phyloP scores from a whole-genome alignment of 37 sponge, comb jelly and placozoan species.

The Agelas oroides region DNA sequence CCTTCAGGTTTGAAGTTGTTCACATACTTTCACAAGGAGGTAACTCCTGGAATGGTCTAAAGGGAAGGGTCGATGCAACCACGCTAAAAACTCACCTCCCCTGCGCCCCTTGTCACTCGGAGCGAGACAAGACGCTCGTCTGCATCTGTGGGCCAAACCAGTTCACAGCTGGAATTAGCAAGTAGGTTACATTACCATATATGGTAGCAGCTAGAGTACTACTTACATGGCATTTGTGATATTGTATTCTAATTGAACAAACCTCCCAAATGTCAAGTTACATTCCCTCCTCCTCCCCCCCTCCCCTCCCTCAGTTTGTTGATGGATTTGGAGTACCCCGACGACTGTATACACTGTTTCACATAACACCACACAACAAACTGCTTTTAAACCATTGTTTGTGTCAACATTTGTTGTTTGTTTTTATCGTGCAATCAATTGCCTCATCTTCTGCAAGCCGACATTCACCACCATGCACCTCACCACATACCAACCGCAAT shows the following conservation, averaged over 20 bases:
- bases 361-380: slow-evolving; percentile 11
- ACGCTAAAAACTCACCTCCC: slow-evolving; percentile 64
- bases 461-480: no score
- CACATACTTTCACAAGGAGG: slow-evolving; percentile 64
- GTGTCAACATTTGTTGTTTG: no score
- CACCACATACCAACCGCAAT: no score
- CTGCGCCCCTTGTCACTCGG: neutral
- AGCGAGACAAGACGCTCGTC: slow-evolving; percentile 40
- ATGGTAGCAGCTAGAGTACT: no score
- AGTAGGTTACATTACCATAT: slow-evolving; percentile 27
- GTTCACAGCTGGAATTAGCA: slow-evolving; percentile 51
- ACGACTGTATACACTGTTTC: slow-evolving; percentile 55
- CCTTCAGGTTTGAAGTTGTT: slow-evolving; percentile 53
- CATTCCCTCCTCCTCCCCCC: neutral
- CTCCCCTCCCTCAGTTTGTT: slow-evolving; percentile 32
- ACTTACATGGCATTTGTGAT: no score
- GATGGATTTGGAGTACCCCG: slow-evolving; percentile 63
- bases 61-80: slow-evolving; percentile 44
- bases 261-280: neutral
- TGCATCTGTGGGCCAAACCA: slow-evolving; percentile 80
- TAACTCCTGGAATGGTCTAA: slow-evolving; percentile 48
- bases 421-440: no score
- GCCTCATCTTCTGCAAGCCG: no score
- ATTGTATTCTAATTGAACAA: no score
- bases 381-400: neutral